phyloP scores from a whole-genome alignment of 2,113 vertebrate genomes.

The Corythaeola cristata region DNA sequence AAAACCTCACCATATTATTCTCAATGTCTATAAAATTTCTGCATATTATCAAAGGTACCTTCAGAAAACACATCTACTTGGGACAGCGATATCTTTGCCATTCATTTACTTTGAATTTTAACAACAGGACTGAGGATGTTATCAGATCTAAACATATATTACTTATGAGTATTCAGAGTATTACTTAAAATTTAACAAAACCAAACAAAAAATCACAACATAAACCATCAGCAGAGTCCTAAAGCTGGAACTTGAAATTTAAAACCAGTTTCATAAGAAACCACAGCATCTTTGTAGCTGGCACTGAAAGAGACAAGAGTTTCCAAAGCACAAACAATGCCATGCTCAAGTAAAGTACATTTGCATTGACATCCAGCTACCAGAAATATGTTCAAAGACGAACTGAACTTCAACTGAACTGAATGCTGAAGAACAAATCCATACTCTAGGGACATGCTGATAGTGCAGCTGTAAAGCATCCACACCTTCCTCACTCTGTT shows the following conservation, averaged over 20 bases:
- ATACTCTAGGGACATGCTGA: background rate
- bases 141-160: background rate
- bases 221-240: background rate
- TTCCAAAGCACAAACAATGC: background rate
- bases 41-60: background rate
- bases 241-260: background rate
- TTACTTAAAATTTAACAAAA: background rate
- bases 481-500: background rate
- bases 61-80: background rate
- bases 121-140: background rate
- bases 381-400: background rate
- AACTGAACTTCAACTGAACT: background rate
- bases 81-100: background rate
- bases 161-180: background rate
- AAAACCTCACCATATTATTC: background rate
- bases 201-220: rapidly evolving
- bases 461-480: background rate
- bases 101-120: background rate
- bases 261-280: background rate
- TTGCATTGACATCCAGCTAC: background rate
- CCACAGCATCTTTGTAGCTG: background rate
- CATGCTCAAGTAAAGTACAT: background rate
- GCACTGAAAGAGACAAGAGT: background rate
- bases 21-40: background rate
- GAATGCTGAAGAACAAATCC: background rate